Evolutionary conservation across 2,797 vertebrate genomes (phyloP).

Genomic region (Phylloscopus collybita): DNA sequence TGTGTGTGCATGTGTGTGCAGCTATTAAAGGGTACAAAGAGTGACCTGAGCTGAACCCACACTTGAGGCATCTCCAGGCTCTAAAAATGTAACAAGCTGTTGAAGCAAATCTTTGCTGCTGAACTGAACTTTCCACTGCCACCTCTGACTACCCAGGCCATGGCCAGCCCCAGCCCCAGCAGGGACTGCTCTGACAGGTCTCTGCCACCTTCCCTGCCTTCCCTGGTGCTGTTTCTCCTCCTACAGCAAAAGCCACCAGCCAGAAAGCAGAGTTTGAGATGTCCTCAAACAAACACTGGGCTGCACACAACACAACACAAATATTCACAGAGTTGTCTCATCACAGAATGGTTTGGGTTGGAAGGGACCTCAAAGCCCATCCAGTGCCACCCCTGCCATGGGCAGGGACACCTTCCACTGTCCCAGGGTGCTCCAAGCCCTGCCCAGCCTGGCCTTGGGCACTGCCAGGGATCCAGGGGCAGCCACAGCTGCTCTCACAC

Average conservation of each 20-base stretch:
- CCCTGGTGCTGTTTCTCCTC: conserved; percentile 24
- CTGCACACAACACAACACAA: neutral
- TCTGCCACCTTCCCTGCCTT: neutral
- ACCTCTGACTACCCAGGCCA: neutral
- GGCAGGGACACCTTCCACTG: neutral
- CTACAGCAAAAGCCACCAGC: neutral
- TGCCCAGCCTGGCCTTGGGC: neutral
- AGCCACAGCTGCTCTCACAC: neutral
- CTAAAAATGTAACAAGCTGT: conserved; percentile 38
- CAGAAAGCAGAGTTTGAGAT: neutral
- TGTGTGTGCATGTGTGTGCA: neutral
- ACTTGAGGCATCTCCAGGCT: conserved; percentile 44
- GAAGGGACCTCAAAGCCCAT: neutral
- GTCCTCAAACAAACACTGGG: neutral
- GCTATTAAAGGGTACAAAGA: conserved; percentile 59
- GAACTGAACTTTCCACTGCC: neutral
- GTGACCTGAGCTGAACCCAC: conserved; percentile 40
- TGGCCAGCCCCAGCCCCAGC: neutral
- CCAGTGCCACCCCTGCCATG: neutral
- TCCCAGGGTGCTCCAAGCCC: neutral
- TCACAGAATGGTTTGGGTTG: neutral
- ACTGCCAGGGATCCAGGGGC: neutral
- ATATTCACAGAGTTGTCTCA: neutral
- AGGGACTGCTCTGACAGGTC: neutral
- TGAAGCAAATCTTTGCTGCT: conserved; percentile 30